Conservation (phyloP, 2,113 vertebrate species). For the Bothrops jararaca region DNA sequence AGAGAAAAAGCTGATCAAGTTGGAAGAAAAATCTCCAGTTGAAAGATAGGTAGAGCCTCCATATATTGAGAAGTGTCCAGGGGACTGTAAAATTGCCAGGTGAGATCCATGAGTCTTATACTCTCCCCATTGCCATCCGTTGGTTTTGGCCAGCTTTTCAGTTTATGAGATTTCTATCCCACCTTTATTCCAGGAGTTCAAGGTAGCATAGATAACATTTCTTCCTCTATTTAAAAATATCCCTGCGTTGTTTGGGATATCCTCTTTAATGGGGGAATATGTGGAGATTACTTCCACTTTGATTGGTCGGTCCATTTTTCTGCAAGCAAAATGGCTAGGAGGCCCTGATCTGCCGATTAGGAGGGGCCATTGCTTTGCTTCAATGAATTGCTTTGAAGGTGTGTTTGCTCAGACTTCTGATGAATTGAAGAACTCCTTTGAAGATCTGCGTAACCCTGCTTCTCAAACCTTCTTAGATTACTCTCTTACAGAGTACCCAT, state of each 20-base stretch:
- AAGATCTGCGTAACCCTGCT: background rate
- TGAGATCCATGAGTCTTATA: background rate
- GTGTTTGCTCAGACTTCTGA: background rate
- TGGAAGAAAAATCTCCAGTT: background rate
- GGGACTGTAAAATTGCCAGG: background rate
- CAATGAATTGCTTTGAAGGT: background rate
- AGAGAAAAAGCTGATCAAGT: background rate
- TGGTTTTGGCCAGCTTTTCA: background rate
- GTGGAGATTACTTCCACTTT: background rate
- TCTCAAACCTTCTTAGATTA: background rate
- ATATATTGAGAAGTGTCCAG: background rate
- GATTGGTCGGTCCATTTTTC: background rate
- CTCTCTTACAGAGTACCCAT: background rate
- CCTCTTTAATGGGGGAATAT: background rate
- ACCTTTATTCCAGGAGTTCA: background rate
- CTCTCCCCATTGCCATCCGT: background rate
- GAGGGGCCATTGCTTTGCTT: background rate
- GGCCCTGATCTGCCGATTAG: background rate
- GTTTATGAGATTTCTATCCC: background rate
- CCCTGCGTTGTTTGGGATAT: background rate
- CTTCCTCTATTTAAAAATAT: background rate
- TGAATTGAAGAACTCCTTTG: background rate
- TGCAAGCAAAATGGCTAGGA: background rate
- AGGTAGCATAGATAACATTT: background rate
- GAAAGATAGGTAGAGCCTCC: background rate